Evolutionary conservation across 1,140 invertebrate genomes (phyloP).

Genomic region (Drosophila equinoxialis): DNA sequence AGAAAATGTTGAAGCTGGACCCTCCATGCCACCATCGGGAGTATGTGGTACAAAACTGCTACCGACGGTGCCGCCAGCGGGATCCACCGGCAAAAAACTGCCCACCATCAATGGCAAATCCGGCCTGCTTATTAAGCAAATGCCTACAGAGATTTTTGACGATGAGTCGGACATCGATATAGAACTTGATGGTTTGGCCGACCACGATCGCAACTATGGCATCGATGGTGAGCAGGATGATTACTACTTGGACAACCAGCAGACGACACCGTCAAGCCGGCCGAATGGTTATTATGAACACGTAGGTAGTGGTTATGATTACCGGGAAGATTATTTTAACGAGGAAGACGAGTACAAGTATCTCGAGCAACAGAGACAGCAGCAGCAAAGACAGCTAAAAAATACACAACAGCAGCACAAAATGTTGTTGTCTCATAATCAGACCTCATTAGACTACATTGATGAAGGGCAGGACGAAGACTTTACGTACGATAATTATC

Average conservation of each 20-base stretch:
- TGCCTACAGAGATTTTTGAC: slow-evolving; percentile 78
- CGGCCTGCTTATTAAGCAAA: slow-evolving; percentile 70
- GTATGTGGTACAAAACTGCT: slow-evolving; percentile 44
- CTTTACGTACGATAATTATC: slow-evolving; percentile 69
- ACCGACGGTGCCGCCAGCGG: slow-evolving; percentile 63
- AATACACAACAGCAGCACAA: slow-evolving; percentile 55
- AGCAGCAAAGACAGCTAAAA: slow-evolving; percentile 35
- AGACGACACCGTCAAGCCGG: slow-evolving; percentile 82
- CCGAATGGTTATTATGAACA: slow-evolving; percentile 81
- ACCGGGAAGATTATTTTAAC: slow-evolving; percentile 83
- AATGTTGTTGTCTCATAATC: slow-evolving; percentile 28
- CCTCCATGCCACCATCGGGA: slow-evolving; percentile 6
- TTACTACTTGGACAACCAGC: slow-evolving; percentile 73
- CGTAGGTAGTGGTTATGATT: slow-evolving; percentile 70
- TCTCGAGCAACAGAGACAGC: slow-evolving; percentile 79
- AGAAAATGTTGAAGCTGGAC: background rate
- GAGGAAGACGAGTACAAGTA: slow-evolving; percentile 82
- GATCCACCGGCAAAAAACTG: slow-evolving; percentile 78
- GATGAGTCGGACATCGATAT: slow-evolving; percentile 55
- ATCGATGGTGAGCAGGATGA: slow-evolving; percentile 74
- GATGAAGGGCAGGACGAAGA: slow-evolving; percentile 55
- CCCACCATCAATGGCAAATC: slow-evolving; percentile 81
- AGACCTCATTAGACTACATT: slow-evolving; percentile 65
- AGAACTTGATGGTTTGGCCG: slow-evolving; percentile 29
- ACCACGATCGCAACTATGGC: slow-evolving; percentile 56